Evolutionary conservation across 1,140 invertebrate genomes (phyloP).

Genomic region (Trichogramma pretiosum): DNA sequence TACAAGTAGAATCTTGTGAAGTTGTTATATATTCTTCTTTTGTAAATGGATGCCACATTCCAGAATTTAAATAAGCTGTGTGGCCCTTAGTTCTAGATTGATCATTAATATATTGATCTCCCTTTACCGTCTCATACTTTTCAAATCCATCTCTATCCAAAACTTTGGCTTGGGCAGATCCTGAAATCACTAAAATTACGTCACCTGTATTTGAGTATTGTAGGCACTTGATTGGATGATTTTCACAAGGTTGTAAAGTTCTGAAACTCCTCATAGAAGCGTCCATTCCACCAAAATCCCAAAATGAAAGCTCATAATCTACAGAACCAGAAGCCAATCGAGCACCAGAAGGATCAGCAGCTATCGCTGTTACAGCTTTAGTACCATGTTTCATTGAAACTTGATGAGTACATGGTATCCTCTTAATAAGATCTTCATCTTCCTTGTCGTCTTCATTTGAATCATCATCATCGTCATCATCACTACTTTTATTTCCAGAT

Average conservation of each 20-base stretch:
- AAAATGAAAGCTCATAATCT: slow-evolving; percentile 93
- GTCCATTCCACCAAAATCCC: slow-evolving; percentile 99
- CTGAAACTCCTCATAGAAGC: slow-evolving; percentile 80
- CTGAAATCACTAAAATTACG: slow-evolving; percentile 86
- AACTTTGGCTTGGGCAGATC: slow-evolving; percentile 85
- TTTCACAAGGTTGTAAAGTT: slow-evolving; percentile 87
- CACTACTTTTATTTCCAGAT: slow-evolving; percentile 16
- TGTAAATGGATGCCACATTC: slow-evolving; percentile 87
- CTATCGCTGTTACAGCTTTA: slow-evolving; percentile 79
- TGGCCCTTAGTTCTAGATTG: slow-evolving; percentile 94
- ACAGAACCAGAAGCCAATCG: slow-evolving; percentile 85
- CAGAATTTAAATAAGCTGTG: slow-evolving; percentile 80
- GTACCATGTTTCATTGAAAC: slow-evolving; percentile 75
- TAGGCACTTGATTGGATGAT: slow-evolving; percentile 84
- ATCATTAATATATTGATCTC: slow-evolving; percentile 94
- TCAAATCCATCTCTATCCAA: slow-evolving; percentile 94
- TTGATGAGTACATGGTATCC: slow-evolving; percentile 73
- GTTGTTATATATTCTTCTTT: slow-evolving; percentile 93
- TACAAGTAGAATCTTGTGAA: slow-evolving; percentile 82
- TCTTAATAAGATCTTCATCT: slow-evolving; percentile 46
- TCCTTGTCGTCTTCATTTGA: slow-evolving; percentile 48
- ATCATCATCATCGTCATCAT: slow-evolving; percentile 36
- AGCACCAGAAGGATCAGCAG: slow-evolving; percentile 86
- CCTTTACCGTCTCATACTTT: slow-evolving; percentile 89
- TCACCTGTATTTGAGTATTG: slow-evolving; percentile 93